Conservation (phyloP, 2,113 vertebrate species). For the Morone chrysops region DNA sequence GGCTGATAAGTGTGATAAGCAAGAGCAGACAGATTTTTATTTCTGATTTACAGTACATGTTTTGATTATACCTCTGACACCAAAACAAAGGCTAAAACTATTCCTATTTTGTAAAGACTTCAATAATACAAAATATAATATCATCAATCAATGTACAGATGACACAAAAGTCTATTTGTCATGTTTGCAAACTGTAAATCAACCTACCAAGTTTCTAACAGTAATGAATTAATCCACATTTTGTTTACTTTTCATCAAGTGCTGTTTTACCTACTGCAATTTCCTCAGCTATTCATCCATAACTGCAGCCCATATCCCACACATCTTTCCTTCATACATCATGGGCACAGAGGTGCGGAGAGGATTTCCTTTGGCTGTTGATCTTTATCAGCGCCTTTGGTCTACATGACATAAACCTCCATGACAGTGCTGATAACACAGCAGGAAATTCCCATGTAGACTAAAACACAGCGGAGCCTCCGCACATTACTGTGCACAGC, state of each 20-base stretch:
- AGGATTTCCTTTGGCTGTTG: conserved; percentile 56
- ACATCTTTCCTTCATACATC: conserved; percentile 40
- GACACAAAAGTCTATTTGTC: not conserved
- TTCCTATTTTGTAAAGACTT: no score
- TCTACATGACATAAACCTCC: conserved; percentile 42
- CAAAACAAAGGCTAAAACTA: conserved; percentile 2
- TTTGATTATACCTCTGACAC: not conserved
- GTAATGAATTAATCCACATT: conserved; percentile 2
- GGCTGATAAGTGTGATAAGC: not conserved
- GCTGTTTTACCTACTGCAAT: not conserved
- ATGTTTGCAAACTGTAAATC: conserved; percentile 16
- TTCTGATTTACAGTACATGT: not conserved
- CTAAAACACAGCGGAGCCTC: conserved; percentile 24
- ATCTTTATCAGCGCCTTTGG: conserved; percentile 47
- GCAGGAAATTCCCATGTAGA: conserved; percentile 42
- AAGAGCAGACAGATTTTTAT: not conserved
- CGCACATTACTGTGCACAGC: not conserved
- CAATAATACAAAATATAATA: conserved; percentile 14
- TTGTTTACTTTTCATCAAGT: not conserved
- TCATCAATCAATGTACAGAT: not conserved
- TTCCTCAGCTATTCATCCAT: not conserved
- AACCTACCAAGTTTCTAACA: not conserved
- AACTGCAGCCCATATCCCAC: conserved; percentile 10
- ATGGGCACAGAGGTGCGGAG: conserved; percentile 32
- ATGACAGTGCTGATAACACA: conserved; percentile 38